Base-by-base conservation (phyloP, 1,140 invertebrate genomes). In the Zaprionus taronus region DNA sequence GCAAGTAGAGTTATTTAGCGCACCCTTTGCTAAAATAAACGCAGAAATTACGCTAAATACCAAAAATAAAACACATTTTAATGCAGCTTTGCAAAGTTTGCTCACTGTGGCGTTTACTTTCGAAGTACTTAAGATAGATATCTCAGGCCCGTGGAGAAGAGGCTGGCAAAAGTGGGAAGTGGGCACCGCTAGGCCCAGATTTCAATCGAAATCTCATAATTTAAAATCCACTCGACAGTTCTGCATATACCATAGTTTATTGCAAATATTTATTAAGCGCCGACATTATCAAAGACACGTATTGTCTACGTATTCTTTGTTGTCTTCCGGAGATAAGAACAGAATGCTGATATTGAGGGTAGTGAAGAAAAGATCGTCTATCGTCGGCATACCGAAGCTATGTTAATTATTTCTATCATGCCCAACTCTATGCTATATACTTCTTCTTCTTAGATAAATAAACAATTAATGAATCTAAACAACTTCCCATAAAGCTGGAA, bases 11-110 rank as follows among this genome's bases (percentile, higher is more conserved):
- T 57, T 87, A 87, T 87, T 87, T 87, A 80, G 83, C 69, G 74
- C 83, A 89, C 77, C 56, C 72, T 89, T 83, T 71, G 75, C 72
- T 63, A 80, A 80, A 89, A 83, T 86, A 87, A 67, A 72, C 66
- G 73, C 55, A 81, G 66, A 77, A 80, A 69, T 80, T 87, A 74
- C 34, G 63, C 84, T 78, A 87, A 87, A 87, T 87, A 89, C 83
- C 83, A 71, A 65, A 72, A 77, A 68, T 71, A 81, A 82, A 61
- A 41, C 67, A 22, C 56, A 79, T 86, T 77, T 72, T 67, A 61
- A 55, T 31, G 11, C 12, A 51, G 14, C 38, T 14, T 26, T 24
- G 11, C 22, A 67, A 53, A 76, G 24, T 75, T 58, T 61, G 58
- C 71, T 38, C 36, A 65, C 20, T 41, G 9, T 24, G 5, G 2